Evolutionary conservation across 2,888 invertebrate species (phyloP), one percentile per base, ranked within the genome.

Genomic region (Drosophila phalerata): DNA sequence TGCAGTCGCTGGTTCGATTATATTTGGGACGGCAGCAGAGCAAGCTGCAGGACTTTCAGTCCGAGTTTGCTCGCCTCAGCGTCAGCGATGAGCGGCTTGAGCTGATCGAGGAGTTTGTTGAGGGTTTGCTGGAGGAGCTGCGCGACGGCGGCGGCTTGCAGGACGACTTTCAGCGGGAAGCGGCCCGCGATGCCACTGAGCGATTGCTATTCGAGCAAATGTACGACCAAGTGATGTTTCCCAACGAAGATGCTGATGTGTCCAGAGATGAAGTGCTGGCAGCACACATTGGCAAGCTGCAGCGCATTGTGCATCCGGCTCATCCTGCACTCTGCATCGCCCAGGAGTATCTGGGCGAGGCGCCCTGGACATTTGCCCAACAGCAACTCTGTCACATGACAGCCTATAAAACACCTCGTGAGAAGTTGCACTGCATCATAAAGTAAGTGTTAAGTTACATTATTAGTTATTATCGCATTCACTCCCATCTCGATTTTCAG

Each of bases 281-380:
- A 85, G 97, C 98, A 85, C 98, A 99, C 93, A 97, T 99, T 88
- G 95, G 95, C 56, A 97, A 97, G 88, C 93, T 99, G 90, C 94
- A 96, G 28, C 94, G 94, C 65, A 93, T 95, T 4, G 95, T 98
- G 42, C 95, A 96, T 17, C 97, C 97, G 5, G 94, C 95, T 68
- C 97, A 98, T 92, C 95, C 96, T 86, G 96, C 97, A 91, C 93
- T 97, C 65, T 93, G 95, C 89, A 97, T 98, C 83, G 96, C 96
- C 37, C 96, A 96, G 93, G 94, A 96, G 81, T 96, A 96, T 91
- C 95, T 97, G 90, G 96, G 96, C 90, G 99, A 99, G 90, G 98
- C 97, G 90, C 99, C 99, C 15, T 99, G 97, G 98, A 96, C 97
- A 34, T 97, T 98, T 89, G 98, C 98, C 43, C 98, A 99, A 93